Evolutionary conservation across 2,797 vertebrate species (phyloP), one percentile per base, ranked within the genome.

Genomic region (Thripadectes ignobilis): DNA sequence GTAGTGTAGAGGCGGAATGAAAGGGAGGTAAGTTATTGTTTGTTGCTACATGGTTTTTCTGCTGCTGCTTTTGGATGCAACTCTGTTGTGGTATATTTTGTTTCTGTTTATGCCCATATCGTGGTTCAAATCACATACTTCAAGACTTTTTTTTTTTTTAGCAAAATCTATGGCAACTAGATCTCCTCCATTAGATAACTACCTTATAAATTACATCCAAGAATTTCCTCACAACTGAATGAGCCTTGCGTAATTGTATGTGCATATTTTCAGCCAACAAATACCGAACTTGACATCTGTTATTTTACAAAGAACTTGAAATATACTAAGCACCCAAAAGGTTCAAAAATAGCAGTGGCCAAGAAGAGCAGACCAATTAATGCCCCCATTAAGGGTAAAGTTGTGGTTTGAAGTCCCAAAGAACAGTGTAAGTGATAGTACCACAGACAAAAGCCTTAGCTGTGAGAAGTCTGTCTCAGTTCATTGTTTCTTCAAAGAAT

Each of bases 401-500:
- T 15, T 78, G 36, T 43, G 34, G 88, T 30, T 32, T 69, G 57
- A 95, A 94, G 62, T 62, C 63, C 24, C 58, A 78, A 55, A 86
- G n/a, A 93, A 39, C 21, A 88, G 36, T 19, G 3, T 16, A 84
- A 93, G 21, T 45, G 73, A 75, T 61, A 76, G 30, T 30, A 95
- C 22, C 58, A 75, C 38, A 68, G 34, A 10, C 34, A 86, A 95
- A 77, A 85, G 66, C 21, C 45, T n/a, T 75, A 52, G 49, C 39
- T 75, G 43, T 72, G 61, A 54, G n/a, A 92, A 83, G 43, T 69
- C 41, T 61, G 51, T 78, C 58, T 90, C 45, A 27, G 69, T 73
- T 92, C 73, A 78, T 16, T 59, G 73, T 39, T 84, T 92, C 89
- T 84, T 95, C 79, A 94, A 92, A 95, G 76, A 90, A 68, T 43